Evolutionary conservation across 2,888 invertebrate genomes (phyloP), one percentile per base, ranked within the genome.

Genomic region (Hoplodrina blanda): DNA sequence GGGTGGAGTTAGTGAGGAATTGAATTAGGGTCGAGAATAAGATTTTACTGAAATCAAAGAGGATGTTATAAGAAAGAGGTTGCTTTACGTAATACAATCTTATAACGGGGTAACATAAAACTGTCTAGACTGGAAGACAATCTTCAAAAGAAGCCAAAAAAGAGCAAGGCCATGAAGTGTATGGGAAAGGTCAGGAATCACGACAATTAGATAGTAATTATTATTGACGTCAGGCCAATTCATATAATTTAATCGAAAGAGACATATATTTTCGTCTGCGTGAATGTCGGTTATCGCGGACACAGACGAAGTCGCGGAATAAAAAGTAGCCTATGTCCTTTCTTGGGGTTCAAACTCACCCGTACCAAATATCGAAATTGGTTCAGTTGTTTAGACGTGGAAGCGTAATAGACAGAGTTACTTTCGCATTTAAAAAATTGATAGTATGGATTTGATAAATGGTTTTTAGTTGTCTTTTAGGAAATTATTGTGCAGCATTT

Each of bases 51-150:
- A n/a, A 49, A 46, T 5, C 46, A n/a, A 41, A 41, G 41, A 41
- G n/a, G 19, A 52, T 17, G 2, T 17, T 4, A 52, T 20, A 20
- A 52, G 10, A 13, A 52, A 11, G 17, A 49, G 7, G 17, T 30
- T 13, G 15, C 10, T 52, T 67, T 20, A 13, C 3, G 13, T 7
- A 46, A 15, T 2, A 46, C 15, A 11, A 46, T 46, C 15, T 46
- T 46, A 17, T 33, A 53, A 20, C 17, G 4, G 4, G 13, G 41
- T 13, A 11, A 15, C 19, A 41, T 25, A 6, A 13, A 61, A 46
- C 13, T 4, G 33, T 68, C 53, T 68, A 46, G 33, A 54, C 68
- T 56, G n/a, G n/a, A 53, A 69, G 15, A 37, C 20, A 44, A 44
- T 68, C 11, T n/a, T 1, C 3, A 19, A 30, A 44, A 2, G 20